A percentile compares a stretch with the other conserved stretches of the same genome.
These are phyloP conservation scores for Platyrinchus mystaceus DNA, from an alignment of 2,797 vertebrate genomes.

Conservation along the genomic window DNA sequence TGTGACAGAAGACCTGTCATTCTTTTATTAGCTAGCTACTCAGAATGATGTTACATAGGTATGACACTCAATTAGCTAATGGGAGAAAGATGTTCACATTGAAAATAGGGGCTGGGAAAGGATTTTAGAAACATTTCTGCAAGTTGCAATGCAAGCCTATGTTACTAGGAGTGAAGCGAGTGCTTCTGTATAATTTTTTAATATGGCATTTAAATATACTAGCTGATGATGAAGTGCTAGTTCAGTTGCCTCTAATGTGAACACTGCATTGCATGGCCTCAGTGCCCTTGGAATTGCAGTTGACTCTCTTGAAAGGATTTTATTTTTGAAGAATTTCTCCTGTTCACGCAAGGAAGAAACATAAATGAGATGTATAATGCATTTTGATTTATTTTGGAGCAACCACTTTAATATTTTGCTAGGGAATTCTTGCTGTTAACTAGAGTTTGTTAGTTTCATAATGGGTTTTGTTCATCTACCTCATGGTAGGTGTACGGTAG, in stretches of 20 bases:
- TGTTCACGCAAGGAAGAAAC: not conserved
- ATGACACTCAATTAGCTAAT: not conserved
- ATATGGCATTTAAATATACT: not conserved
- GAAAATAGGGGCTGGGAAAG: not conserved
- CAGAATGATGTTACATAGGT: not conserved
- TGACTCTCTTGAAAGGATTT: not conserved
- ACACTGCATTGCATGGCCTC: not conserved
- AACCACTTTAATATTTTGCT: not conserved
- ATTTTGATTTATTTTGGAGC: not conserved
- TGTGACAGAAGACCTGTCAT: not conserved
- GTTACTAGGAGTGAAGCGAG: not conserved
- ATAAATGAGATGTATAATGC: not conserved
- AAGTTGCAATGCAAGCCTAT: not conserved
- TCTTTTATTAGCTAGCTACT: not conserved
- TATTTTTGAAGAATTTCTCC: not conserved
- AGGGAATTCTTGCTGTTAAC: not conserved
- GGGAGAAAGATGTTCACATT: not conserved
- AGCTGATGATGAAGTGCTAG: not conserved
- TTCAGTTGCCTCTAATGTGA: not conserved
- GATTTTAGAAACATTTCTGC: not conserved
- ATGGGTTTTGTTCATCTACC: not conserved
- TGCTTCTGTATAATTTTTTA: not conserved
- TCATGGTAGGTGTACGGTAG: no score
- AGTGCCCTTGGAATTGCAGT: not conserved
- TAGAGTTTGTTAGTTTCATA: not conserved